phyloP scores from a whole-genome alignment of 2,797 vertebrate genomes.

The Numenius phaeopus region DNA sequence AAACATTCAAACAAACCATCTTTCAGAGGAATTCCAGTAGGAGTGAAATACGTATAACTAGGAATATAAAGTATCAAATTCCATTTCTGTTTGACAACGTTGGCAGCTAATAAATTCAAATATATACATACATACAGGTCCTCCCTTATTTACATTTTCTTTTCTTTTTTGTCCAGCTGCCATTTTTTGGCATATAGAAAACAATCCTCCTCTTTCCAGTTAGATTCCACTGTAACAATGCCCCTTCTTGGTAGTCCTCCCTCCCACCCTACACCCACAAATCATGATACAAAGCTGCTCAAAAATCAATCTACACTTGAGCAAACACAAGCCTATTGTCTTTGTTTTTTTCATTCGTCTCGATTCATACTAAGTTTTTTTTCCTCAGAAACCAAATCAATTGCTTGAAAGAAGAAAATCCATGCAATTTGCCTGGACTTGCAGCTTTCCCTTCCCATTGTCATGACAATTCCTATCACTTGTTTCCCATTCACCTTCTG shows the following conservation, averaged over 20 bases:
- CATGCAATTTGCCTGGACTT: background rate
- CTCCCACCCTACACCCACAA: conserved; percentile 53
- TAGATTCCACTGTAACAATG: conserved; percentile 57
- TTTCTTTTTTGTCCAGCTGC: conserved; percentile 39
- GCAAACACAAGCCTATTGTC: conserved; percentile 33
- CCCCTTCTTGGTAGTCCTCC: conserved; percentile 22
- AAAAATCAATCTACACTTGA: background rate
- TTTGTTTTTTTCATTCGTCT: background rate
- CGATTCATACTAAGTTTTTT: background rate
- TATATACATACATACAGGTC: conserved; percentile 35
- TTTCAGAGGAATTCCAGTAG: conserved; percentile 52
- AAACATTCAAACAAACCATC: background rate
- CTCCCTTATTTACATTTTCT: conserved; percentile 48
- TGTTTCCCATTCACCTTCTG: background rate
- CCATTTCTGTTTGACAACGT: conserved; percentile 19
- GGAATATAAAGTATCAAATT: conserved; percentile 38
- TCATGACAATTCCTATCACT: background rate
- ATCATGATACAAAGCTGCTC: background rate
- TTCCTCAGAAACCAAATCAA: background rate
- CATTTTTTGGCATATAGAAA: conserved; percentile 51
- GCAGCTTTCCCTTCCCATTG: background rate
- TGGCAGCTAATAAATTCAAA: conserved; percentile 60
- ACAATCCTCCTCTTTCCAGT: conserved; percentile 49
- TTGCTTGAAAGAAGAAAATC: background rate
- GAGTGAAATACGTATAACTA: conserved; percentile 23